Conservation (phyloP, 2,797 vertebrate species). For the Tenualosa ilisha region DNA sequence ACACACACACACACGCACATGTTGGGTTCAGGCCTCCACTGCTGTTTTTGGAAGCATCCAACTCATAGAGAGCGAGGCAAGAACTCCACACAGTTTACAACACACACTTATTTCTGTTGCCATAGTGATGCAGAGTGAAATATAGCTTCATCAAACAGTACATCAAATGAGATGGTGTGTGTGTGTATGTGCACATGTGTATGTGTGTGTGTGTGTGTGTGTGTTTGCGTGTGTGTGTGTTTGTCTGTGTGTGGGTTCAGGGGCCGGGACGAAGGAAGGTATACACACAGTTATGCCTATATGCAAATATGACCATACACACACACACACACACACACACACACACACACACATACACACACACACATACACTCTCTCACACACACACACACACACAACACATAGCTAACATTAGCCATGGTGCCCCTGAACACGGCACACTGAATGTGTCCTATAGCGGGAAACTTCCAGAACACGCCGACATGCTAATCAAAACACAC, state of each 20-base stretch:
- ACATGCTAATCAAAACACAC: not conserved
- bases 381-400: not conserved
- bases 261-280: too few species aligned
- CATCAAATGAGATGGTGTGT: not conserved
- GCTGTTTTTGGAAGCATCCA: not conserved
- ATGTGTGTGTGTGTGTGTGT: not conserved
- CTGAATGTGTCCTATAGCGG: not conserved
- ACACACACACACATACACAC: not conserved
- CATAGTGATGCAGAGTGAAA: not conserved
- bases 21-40: not conserved
- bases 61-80: not conserved
- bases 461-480: not conserved
- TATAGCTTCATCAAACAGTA: not conserved
- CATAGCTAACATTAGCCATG: not conserved
- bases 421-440: too few species aligned
- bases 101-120: not conserved
- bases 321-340: too few species aligned
- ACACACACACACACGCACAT: not conserved
- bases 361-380: not conserved
- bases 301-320: not conserved
- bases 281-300: too few species aligned
- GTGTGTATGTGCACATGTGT: not conserved
- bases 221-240: not conserved
- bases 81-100: not conserved
- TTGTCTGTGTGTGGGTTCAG: too few species aligned